Percentiles rank a stretch among this genome's conserved stretches.
Conservation (phyloP, 2,797 vertebrate genomes). For the Alcedo quadribrachys region DNA sequence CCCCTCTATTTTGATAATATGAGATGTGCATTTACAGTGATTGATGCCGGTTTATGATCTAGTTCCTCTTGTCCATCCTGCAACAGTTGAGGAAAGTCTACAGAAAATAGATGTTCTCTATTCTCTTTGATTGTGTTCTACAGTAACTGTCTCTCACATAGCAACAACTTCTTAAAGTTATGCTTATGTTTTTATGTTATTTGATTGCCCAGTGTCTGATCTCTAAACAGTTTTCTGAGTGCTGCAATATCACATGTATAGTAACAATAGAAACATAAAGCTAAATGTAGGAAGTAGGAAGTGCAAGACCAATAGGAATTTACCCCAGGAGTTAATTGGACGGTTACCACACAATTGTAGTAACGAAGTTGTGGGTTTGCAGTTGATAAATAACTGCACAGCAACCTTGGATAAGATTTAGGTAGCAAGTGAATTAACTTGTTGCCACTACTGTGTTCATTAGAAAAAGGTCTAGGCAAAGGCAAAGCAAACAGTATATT, state of each 20-base stretch:
- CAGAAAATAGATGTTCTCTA: not conserved
- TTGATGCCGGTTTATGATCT: not conserved
- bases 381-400: not conserved
- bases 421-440: not conserved
- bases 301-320: not conserved
- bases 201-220: not conserved
- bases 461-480: slow-evolving; percentile 5
- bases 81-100: not conserved
- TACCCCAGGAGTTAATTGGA: not conserved
- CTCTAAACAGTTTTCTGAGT: not conserved
- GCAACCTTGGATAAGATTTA: slow-evolving; percentile 24
- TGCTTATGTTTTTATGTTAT: not conserved
- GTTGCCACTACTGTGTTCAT: not conserved
- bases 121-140: not conserved
- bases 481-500: not conserved
- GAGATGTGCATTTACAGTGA: not conserved
- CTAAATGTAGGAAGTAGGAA: not conserved
- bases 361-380: not conserved
- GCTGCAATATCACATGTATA: not conserved
- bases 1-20: too few species aligned
- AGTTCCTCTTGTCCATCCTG: not conserved
- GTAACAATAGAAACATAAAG: not conserved
- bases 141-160: not conserved
- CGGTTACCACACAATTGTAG: not conserved
- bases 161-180: not conserved